Conservation (phyloP, 2,888 invertebrate genomes). For the Macrophya annulata region DNA sequence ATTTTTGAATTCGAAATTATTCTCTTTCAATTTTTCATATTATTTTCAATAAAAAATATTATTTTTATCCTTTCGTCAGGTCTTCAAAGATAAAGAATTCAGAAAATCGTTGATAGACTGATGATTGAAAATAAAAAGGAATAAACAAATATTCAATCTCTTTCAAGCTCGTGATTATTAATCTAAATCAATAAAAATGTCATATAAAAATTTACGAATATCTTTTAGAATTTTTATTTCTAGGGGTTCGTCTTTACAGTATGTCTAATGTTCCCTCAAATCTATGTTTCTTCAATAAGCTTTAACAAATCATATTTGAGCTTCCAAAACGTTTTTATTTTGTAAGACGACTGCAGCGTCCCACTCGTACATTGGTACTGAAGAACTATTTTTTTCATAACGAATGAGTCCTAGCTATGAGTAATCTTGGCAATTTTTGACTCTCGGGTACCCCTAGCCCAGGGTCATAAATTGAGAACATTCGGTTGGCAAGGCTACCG, state of each 20-base stretch:
- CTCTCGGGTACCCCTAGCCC: background rate
- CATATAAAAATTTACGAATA: too few relatives aligned
- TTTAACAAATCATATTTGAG: background rate
- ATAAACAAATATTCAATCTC: background rate
- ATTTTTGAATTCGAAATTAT: too few relatives aligned
- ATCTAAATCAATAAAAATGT: too few relatives aligned
- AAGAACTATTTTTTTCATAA: background rate
- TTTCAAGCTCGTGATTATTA: too few relatives aligned
- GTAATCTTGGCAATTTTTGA: conserved; percentile 37
- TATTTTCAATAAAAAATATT: background rate
- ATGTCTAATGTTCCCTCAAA: background rate
- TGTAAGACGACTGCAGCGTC: background rate
- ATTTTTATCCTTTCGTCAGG: background rate
- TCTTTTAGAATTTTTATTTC: background rate
- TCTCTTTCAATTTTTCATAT: background rate
- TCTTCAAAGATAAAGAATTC: background rate
- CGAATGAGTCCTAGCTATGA: conserved; percentile 20
- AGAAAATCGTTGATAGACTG: background rate
- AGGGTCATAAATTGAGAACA: conserved; percentile 2
- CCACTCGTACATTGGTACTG: background rate
- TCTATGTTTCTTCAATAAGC: background rate
- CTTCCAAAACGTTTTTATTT: background rate
- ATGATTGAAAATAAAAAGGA: too few relatives aligned
- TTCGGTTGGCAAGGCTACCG: background rate
- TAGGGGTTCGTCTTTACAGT: background rate